Percentiles rank a stretch among this genome's conserved stretches.
These are phyloP conservation scores for Diceros bicornis DNA, from an alignment of 2,797 vertebrate species.

Conservation along the genomic window DNA sequence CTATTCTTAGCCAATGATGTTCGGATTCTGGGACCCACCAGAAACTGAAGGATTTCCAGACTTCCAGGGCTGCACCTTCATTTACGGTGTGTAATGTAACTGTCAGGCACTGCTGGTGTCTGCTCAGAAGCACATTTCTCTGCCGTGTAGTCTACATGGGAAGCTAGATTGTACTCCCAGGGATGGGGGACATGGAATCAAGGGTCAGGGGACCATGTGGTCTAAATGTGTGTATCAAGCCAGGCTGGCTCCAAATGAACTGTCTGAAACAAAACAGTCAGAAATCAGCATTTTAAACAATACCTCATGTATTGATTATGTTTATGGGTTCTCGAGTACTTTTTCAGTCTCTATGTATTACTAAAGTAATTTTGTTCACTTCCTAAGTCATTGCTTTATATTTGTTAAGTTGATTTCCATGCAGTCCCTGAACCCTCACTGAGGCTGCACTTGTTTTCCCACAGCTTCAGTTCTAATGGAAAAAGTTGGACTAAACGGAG, in stretches of 20 bases:
- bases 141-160: not conserved
- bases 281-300: not conserved
- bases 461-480: constrained; percentile 29
- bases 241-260: not conserved
- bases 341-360: not conserved
- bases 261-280: not conserved
- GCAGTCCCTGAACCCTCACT: not conserved
- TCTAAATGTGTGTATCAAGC: not conserved
- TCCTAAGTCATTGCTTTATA: constrained; percentile 31
- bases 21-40: not conserved
- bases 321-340: not conserved
- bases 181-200: not conserved
- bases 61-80: not conserved
- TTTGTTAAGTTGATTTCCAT: constrained; percentile 33
- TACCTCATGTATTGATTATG: not conserved
- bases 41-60: not conserved
- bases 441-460: not conserved
- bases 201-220: not conserved
- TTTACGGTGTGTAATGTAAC: not conserved
- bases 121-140: not conserved
- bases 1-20: not conserved
- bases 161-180: not conserved
- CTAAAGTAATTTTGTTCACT: constrained; percentile 50
- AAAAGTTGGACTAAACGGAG: not conserved
- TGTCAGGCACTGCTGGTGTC: not conserved